Percentiles rank a stretch among this genome's conserved stretches.
phyloP scores from a whole-genome alignment of 2,113 vertebrate species.

The Polypterus senegalus region DNA sequence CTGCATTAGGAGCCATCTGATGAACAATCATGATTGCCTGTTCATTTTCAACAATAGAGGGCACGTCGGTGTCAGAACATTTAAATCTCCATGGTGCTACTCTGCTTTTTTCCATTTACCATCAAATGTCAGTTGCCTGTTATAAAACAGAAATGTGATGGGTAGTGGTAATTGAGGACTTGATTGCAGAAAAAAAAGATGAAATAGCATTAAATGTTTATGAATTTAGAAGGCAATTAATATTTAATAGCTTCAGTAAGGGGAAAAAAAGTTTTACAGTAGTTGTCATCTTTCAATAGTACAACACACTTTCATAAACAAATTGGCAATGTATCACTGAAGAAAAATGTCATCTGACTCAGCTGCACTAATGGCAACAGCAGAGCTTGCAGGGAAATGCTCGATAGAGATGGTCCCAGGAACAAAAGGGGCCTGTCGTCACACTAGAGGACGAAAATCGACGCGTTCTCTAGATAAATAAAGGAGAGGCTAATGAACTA shows the following conservation, averaged over 20 bases:
- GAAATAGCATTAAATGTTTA: constrained; percentile 60
- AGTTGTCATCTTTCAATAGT: constrained; percentile 43
- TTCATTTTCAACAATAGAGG: constrained; percentile 97
- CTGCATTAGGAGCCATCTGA: constrained; percentile 98
- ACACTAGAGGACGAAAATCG: too few relatives aligned
- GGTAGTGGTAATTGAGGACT: constrained; percentile 67
- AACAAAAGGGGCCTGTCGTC: too few relatives aligned
- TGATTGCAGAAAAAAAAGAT: constrained; percentile 65
- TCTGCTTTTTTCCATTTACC: constrained; percentile 83
- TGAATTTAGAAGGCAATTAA: constrained; percentile 59
- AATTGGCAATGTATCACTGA: constrained; percentile 23
- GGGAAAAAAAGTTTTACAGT: constrained; percentile 53
- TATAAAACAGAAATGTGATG: constrained; percentile 75
- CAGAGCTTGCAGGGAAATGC: too few relatives aligned
- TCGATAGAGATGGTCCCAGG: too few relatives aligned
- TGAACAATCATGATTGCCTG: constrained; percentile 93
- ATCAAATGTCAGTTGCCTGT: constrained; percentile 92
- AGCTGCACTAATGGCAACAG: too few relatives aligned
- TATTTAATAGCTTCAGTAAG: constrained; percentile 53
- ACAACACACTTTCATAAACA: constrained; percentile 32
- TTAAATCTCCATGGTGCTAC: constrained; percentile 78
- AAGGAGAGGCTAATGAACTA: too few relatives aligned
- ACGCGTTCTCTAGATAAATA: too few relatives aligned
- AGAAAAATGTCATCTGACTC: constrained; percentile 8
- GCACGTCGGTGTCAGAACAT: constrained; percentile 93